A percentile compares a stretch with the other conserved stretches of the same genome.
Conservation (phyloP, 2,113 vertebrate genomes). For the Catharus bicknelli region DNA sequence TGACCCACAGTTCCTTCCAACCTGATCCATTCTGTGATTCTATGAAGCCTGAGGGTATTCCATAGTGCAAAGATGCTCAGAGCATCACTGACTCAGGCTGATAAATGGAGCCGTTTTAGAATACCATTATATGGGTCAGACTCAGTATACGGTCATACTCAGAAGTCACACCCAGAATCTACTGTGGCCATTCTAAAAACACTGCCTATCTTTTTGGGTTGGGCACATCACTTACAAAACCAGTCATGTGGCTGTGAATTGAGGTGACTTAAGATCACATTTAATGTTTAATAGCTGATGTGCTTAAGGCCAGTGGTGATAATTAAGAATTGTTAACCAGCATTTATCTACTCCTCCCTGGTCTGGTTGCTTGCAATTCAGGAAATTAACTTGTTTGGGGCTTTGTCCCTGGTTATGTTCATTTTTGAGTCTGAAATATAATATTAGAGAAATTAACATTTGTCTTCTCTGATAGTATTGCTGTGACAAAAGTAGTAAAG, state of each 20-base stretch:
- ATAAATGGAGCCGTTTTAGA: not conserved
- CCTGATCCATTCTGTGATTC: not conserved
- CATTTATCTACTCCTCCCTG: not conserved
- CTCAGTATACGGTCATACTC: not conserved
- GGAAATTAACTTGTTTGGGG: slow-evolving; percentile 34
- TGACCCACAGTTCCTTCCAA: not conserved
- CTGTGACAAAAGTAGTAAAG: slow-evolving; percentile 12
- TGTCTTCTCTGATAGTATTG: slow-evolving; percentile 10
- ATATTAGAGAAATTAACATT: slow-evolving; percentile 37
- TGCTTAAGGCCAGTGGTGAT: not conserved
- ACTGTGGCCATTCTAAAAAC: not conserved
- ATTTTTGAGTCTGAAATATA: slow-evolving; percentile 17
- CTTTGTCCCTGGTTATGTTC: not conserved
- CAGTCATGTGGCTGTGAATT: not conserved
- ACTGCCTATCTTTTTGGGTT: not conserved
- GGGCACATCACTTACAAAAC: not conserved
- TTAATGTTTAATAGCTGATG: not conserved
- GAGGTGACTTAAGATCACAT: not conserved
- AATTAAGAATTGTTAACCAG: not conserved
- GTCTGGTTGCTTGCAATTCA: not conserved
- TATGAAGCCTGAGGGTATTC: not conserved
- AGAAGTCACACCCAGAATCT: not conserved
- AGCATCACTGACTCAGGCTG: not conserved
- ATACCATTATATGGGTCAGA: not conserved
- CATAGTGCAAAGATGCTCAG: not conserved